Conservation (phyloP, 2,797 vertebrate genomes). For the Trachops cirrhosus region DNA sequence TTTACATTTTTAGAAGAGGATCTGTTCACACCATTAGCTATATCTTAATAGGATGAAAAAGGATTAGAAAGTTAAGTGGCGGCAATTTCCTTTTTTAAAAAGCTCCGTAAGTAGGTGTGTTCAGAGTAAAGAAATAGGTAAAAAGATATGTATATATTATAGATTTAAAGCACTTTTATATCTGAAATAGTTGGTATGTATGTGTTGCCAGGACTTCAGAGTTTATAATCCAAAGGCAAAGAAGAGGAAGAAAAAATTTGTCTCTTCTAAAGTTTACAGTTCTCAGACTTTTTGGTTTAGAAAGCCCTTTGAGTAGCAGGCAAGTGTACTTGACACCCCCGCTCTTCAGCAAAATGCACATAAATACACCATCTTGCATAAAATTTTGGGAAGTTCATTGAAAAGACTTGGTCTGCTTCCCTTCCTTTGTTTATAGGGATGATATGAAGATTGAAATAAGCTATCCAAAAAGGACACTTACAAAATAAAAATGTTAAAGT, state of each 20-base stretch:
- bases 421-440: slow-evolving; percentile 15
- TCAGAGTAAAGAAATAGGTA: neutral
- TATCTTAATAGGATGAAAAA: neutral
- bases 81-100: neutral
- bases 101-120: neutral
- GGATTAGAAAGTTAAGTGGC: neutral
- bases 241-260: neutral
- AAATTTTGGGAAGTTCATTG: slow-evolving; percentile 17
- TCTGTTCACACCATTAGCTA: neutral
- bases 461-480: neutral
- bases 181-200: neutral
- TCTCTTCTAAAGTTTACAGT: slow-evolving; percentile 17
- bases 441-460: slow-evolving; percentile 14
- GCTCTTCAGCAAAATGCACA: neutral
- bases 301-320: neutral
- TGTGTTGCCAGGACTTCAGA: neutral
- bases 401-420: neutral
- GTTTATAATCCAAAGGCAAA: slow-evolving; percentile 6
- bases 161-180: neutral
- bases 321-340: neutral
- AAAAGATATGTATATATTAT: neutral
- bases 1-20: neutral
- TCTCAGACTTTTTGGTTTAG: slow-evolving; percentile 13
- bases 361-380: neutral
- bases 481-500: slow-evolving; percentile 25